A percentile compares a stretch with the other conserved stretches of the same genome.
Evolutionary conservation across 2,113 vertebrate genomes (phyloP).

Genomic region (Nestor notabilis): DNA sequence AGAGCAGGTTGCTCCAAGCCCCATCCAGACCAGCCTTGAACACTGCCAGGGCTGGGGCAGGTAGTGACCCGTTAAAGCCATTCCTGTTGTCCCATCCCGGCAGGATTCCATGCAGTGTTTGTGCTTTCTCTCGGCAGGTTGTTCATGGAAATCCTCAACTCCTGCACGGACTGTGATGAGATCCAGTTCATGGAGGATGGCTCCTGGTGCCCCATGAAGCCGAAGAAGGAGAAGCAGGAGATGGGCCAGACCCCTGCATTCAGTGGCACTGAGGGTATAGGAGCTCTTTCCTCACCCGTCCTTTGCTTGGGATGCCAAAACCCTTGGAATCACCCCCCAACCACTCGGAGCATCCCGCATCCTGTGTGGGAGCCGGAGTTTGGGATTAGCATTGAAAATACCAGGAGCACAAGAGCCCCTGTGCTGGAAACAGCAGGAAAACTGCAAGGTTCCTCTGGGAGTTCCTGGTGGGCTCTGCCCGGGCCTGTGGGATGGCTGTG

Average conservation of each 20-base stretch:
- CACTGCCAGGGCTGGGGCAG: not conserved
- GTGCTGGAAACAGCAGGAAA: not conserved
- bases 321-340: not conserved
- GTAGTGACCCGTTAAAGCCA: not conserved
- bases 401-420: not conserved
- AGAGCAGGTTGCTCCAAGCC: not conserved
- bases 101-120: not conserved
- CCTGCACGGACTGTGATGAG: conserved; percentile 79
- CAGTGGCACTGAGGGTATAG: conserved; percentile 67
- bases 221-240: conserved; percentile 78
- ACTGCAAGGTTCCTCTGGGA: not conserved
- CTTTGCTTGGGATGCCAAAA: not conserved
- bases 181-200: conserved; percentile 83
- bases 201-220: conserved; percentile 82
- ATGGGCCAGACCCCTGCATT: conserved; percentile 68
- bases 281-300: not conserved
- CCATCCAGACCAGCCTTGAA: not conserved
- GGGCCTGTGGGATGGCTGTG: too few species aligned
- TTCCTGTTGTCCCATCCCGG: not conserved
- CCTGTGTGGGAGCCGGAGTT: not conserved
- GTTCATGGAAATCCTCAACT: conserved; percentile 82
- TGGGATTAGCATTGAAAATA: not conserved
- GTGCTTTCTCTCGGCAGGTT: conserved; percentile 18
- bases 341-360: not conserved
- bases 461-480: too few species aligned